Evolutionary conservation across 2,888 invertebrate genomes (phyloP).

Genomic region (Erebia ligea): DNA sequence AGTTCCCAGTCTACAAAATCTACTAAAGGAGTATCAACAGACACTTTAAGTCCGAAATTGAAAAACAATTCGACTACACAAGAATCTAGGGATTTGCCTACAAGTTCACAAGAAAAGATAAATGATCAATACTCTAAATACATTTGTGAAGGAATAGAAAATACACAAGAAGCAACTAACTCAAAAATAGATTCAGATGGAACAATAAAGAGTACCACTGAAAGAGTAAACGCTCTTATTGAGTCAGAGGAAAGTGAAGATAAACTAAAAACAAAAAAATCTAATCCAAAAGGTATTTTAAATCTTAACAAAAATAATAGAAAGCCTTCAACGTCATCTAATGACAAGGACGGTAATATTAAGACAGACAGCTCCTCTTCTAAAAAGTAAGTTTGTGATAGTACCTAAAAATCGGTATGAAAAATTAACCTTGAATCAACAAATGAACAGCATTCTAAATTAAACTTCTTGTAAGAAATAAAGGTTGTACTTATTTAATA

Average conservation of each 20-base stretch:
- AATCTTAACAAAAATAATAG: slow-evolving; percentile 2
- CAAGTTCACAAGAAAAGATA: slow-evolving; percentile 26
- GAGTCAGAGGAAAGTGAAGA: slow-evolving; percentile 9
- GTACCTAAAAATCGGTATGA: background rate
- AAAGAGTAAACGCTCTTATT: slow-evolving; percentile 31
- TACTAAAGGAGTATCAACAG: slow-evolving; percentile 19
- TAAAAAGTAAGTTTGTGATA: background rate
- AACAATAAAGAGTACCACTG: slow-evolving; percentile 34
- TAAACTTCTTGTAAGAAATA: background rate
- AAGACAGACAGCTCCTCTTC: background rate
- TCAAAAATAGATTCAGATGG: slow-evolving; percentile 30
- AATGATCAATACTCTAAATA: background rate
- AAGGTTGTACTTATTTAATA: no score
- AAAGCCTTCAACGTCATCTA: background rate
- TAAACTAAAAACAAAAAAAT: background rate
- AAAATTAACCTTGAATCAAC: background rate
- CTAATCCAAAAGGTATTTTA: slow-evolving; percentile 1
- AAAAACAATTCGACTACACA: background rate
- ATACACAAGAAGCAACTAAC: background rate
- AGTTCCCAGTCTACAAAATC: slow-evolving; percentile 24
- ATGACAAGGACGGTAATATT: background rate
- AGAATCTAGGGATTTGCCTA: slow-evolving; percentile 1
- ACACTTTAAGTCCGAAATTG: background rate
- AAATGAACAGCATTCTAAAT: background rate
- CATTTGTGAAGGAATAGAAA: slow-evolving; percentile 11